A percentile compares a stretch with the other conserved stretches of the same genome.
These are phyloP conservation scores for Vidua macroura DNA, from an alignment of 2,113 vertebrate species.

Conservation along the genomic window DNA sequence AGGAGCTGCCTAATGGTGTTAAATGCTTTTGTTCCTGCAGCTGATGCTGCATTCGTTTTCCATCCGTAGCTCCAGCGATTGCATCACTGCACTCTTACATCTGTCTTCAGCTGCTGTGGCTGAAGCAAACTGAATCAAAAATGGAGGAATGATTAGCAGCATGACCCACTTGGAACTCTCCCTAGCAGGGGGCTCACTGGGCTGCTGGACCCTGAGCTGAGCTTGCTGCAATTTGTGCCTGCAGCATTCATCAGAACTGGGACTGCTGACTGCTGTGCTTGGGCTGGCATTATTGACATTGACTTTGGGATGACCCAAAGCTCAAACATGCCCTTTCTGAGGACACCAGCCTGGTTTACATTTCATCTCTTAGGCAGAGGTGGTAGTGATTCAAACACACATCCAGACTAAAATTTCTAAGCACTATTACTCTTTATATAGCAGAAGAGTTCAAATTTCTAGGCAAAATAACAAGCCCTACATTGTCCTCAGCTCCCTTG, in stretches of 20 bases:
- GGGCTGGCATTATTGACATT: background rate
- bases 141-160: background rate
- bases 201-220: background rate
- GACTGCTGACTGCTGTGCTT: background rate
- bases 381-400: background rate
- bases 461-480: background rate
- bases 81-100: background rate
- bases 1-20: background rate
- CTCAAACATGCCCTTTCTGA: background rate
- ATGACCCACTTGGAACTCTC: background rate
- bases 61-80: background rate
- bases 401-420: background rate
- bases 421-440: background rate
- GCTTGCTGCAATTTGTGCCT: background rate
- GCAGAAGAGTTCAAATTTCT: background rate
- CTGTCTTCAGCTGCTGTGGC: background rate
- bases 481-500: background rate
- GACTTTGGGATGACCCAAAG: background rate
- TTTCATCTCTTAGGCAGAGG: background rate
- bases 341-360: background rate
- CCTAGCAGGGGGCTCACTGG: background rate
- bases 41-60: background rate
- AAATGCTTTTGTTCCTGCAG: slow-evolving; percentile 12
- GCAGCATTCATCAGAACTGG: background rate
- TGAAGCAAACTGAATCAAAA: background rate